A percentile compares a stretch with the other conserved stretches of the same genome.
phyloP scores from a whole-genome alignment of 2,797 vertebrate species.

The Chiropotes sagulatus region DNA sequence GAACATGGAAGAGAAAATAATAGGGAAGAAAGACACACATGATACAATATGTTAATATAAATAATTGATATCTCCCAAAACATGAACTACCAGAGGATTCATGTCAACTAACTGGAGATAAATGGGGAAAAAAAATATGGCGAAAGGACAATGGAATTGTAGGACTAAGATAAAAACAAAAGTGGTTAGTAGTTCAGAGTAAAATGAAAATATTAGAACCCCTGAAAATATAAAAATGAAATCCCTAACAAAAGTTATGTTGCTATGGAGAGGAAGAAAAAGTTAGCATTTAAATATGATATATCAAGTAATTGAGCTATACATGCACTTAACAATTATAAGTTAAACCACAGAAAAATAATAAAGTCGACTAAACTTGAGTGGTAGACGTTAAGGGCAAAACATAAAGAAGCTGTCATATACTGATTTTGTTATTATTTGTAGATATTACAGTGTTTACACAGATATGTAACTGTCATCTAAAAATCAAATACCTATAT shows the following conservation, averaged over 20 bases:
- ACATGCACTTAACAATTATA: background rate
- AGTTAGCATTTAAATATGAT: background rate
- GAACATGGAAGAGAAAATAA: background rate
- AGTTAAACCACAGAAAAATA: background rate
- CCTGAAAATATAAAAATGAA: background rate
- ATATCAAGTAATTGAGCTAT: background rate
- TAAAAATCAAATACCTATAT: background rate
- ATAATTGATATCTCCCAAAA: background rate
- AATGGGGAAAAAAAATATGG: background rate
- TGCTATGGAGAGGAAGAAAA: background rate
- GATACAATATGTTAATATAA: background rate
- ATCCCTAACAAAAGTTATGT: background rate
- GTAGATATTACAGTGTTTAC: background rate
- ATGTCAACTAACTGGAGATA: background rate
- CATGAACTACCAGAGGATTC: background rate
- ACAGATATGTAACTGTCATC: background rate
- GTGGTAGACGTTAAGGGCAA: background rate
- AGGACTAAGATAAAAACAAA: background rate
- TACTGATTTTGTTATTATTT: background rate
- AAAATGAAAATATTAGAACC: background rate
- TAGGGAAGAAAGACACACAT: background rate
- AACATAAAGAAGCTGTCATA: background rate
- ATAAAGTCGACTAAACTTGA: background rate
- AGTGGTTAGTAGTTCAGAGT: background rate
- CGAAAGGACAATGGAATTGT: background rate